These are phyloP conservation scores for Fissipunctia ypsillon DNA, from an alignment of 2,888 invertebrate species.

Conservation along the genomic window DNA sequence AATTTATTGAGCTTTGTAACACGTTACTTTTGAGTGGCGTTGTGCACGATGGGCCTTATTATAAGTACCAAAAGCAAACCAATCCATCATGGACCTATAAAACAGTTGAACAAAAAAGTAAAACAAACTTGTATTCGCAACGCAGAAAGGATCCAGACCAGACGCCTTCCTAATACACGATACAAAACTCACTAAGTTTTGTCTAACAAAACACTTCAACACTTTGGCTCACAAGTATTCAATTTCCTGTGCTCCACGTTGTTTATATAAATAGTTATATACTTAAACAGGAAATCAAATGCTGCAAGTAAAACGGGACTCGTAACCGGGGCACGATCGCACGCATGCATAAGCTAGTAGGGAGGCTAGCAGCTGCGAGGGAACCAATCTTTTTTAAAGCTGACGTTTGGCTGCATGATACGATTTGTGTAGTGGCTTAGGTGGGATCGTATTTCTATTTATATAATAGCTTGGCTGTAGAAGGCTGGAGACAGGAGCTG, in stretches of 20 bases:
- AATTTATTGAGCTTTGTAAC: too few species aligned
- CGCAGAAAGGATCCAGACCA: background rate
- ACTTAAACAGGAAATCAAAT: conserved; percentile 60
- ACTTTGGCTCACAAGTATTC: conserved; percentile 37
- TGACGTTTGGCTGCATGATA: conserved; percentile 55
- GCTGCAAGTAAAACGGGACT: conserved; percentile 57
- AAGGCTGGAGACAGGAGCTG: conserved; percentile 5
- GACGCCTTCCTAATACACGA: background rate
- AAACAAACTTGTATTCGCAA: background rate
- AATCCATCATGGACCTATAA: too few species aligned
- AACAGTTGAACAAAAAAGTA: background rate
- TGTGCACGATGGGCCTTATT: too few species aligned
- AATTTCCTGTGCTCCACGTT: conserved; percentile 51
- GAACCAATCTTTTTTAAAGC: conserved; percentile 56
- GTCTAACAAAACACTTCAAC: conserved; percentile 17
- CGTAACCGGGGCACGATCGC: conserved; percentile 40
- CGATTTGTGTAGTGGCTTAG: conserved; percentile 38
- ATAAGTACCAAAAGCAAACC: background rate
- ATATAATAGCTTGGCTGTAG: conserved; percentile 21
- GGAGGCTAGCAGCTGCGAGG: background rate
- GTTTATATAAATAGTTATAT: conserved; percentile 40
- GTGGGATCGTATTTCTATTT: conserved; percentile 23
- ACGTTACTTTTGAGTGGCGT: background rate
- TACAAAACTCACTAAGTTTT: background rate
- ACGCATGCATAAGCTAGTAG: conserved; percentile 64